A percentile compares a stretch with the other conserved stretches of the same genome.
Evolutionary conservation across 2,888 invertebrate genomes (phyloP).

Genomic region (Temnothorax ravouxi): DNA sequence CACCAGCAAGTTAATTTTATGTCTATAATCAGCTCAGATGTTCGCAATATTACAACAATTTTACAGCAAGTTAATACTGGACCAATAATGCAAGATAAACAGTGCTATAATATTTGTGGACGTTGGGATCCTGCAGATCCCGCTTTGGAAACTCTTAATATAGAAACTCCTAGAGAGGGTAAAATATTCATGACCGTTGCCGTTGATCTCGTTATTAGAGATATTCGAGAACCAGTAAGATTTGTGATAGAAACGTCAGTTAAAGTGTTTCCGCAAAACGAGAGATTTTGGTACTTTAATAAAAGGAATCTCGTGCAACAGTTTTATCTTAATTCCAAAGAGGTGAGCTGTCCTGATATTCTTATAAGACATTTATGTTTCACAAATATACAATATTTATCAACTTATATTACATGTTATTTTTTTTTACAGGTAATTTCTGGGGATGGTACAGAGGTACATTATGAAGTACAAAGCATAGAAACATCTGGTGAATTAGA

Average conservation of each 20-base stretch:
- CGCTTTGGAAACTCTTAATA: slow-evolving; percentile 93
- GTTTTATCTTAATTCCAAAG: slow-evolving; percentile 96
- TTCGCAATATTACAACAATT: slow-evolving; percentile 55
- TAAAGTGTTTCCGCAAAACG: slow-evolving; percentile 95
- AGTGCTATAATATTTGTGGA: slow-evolving; percentile 89
- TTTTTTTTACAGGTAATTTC: slow-evolving; percentile 86
- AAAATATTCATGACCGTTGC: slow-evolving; percentile 97
- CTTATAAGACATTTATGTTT: neutral
- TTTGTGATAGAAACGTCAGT: slow-evolving; percentile 98
- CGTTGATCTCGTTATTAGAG: slow-evolving; percentile 97
- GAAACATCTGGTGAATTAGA: slow-evolving; percentile 94
- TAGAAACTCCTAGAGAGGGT: slow-evolving; percentile 93
- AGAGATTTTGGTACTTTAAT: slow-evolving; percentile 97
- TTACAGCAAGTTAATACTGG: slow-evolving; percentile 81
- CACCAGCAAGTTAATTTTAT: slow-evolving; percentile 54
- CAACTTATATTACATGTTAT: neutral
- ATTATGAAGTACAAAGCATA: slow-evolving; percentile 92
- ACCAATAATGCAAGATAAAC: slow-evolving; percentile 81
- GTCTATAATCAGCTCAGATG: slow-evolving; percentile 57
- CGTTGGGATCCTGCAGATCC: slow-evolving; percentile 96
- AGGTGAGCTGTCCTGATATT: slow-evolving; percentile 88
- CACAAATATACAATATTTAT: neutral
- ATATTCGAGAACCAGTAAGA: slow-evolving; percentile 96
- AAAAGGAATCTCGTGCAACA: slow-evolving; percentile 95
- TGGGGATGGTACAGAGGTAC: slow-evolving; percentile 89